Base-by-base conservation (phyloP, 2,888 invertebrate genomes). In the Apoda limacodes region DNA sequence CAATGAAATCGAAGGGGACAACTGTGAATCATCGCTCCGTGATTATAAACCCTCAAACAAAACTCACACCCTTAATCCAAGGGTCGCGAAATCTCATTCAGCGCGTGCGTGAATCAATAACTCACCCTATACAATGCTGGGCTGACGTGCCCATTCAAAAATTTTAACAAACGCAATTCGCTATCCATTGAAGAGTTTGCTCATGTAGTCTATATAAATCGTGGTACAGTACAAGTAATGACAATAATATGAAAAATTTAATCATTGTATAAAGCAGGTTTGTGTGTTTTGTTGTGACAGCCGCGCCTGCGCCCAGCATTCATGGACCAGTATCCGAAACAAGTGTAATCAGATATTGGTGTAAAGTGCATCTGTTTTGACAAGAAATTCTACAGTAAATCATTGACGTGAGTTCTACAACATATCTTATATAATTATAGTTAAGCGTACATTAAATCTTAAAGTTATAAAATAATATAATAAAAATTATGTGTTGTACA, bases 41-140 rank as follows among this genome's bases (percentile, higher is more conserved):
- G n/a, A n/a, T n/a, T n/a, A n/a, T n/a, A n/a, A n/a, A n/a, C n/a
- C n/a, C n/a, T n/a, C n/a, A n/a, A n/a, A n/a, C n/a, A n/a, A n/a
- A n/a, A n/a, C n/a, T n/a, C n/a, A n/a, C n/a, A 5, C 17, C 17
- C 7, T 17, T 17, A 17, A 6, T 40, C 38, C 22, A 40, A 53
- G 61, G 61, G 62, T 52, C 50, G 59, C 51, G 44, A 64, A 59
- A 54, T 54, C 43, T 37, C 45, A 50, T 52, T 49, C 44, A 55
- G 68, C 78, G 78, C 78, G 48, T 71, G 71, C 78, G 78, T 58
- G 54, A 69, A 78, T 78, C 78, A 62, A 78, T 78, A 76, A 55
- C 45, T 26, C 42, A 25, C 45, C 54, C 47, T 26, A 30, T 47
- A 66, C 46, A 42, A 50, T 23, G 40, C 22, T 34, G 28, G 40